Base-by-base conservation (phyloP, 2,797 vertebrate species). In the Gymnoscopelus microlampas region DNA sequence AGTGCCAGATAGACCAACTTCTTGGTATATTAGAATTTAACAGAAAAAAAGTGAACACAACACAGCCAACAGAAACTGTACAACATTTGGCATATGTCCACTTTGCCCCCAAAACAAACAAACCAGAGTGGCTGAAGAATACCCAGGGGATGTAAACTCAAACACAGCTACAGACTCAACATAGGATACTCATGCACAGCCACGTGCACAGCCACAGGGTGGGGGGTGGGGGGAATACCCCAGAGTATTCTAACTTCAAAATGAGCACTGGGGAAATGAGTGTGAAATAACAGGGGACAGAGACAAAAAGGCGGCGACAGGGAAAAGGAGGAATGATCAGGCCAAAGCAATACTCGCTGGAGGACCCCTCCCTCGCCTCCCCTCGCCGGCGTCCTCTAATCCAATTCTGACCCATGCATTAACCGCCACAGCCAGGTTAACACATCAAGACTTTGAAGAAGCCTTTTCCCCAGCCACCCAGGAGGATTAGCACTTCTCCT, bases 351-450 rank as follows among this genome's bases (percentile, higher is more conserved):
- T 76, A 72, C 4, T 85, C 70, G 15, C 63, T 70, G 73, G 47
- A 78, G 66, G 57, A 23, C 53, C 74, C 65, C 60, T 59, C 69
- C 74, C 66, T 71, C 67, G 32, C 58, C 23, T 23, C 60, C 79
- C 68, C 56, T 29, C 59, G 53, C 14, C 24, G 51, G 24, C 57
- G 67, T 50, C 24, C 53, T 13, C 80, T 85, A 82, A 87, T 87
- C 76, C 79, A 87, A 80, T 79, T 82, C 78, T 82, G 81, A 84
- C 71, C 81, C 82, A 19, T 19, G 19, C 35, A 84, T 88, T 86
- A 88, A 85, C 70, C 50, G 56, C 63, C 80, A 79, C 80, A 68
- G 78, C 73, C 84, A 86, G 80, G 87, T 91, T 82, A 82, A 83
- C 69, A 70, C 70, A 80, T 63, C 60, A 47, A 55, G 56, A 70